A percentile compares a stretch with the other conserved stretches of the same genome.
phyloP scores from a whole-genome alignment of 1,140 invertebrate genomes.

The Trichonephila clavipes region DNA sequence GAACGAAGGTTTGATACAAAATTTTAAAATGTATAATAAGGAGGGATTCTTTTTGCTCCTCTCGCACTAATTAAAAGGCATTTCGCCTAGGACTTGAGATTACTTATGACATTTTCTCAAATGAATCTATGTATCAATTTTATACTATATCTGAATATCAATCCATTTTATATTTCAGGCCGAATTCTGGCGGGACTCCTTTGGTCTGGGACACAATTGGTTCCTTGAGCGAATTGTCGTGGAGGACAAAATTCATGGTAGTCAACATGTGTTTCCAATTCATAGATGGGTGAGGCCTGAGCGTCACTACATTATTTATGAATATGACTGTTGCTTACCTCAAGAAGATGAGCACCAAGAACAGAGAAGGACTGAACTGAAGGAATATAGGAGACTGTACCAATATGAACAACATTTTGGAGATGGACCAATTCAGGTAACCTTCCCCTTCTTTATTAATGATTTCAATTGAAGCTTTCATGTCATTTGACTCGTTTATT shows the following conservation, averaged over 20 bases:
- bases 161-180: slow-evolving; percentile 77
- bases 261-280: slow-evolving; percentile 76
- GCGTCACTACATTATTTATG: slow-evolving; percentile 80
- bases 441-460: no score
- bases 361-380: slow-evolving; percentile 80
- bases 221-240: slow-evolving; percentile 81
- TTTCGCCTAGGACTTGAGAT: no score
- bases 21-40: no score
- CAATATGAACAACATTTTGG: slow-evolving; percentile 79
- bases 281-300: slow-evolving; percentile 81
- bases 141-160: slow-evolving; percentile 54
- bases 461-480: no score
- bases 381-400: slow-evolving; percentile 80
- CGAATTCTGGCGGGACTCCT: slow-evolving; percentile 81
- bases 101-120: no score
- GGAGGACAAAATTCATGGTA: slow-evolving; percentile 79
- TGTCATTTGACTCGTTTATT: no score
- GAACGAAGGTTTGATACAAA: no score
- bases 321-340: slow-evolving; percentile 82
- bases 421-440: slow-evolving; percentile 81
- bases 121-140: no score
- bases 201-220: slow-evolving; percentile 81
- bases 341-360: slow-evolving; percentile 80
- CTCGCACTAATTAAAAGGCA: no score
- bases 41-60: no score